Conservation (phyloP, 2,113 vertebrate species). For the Lasiurus borealis region DNA sequence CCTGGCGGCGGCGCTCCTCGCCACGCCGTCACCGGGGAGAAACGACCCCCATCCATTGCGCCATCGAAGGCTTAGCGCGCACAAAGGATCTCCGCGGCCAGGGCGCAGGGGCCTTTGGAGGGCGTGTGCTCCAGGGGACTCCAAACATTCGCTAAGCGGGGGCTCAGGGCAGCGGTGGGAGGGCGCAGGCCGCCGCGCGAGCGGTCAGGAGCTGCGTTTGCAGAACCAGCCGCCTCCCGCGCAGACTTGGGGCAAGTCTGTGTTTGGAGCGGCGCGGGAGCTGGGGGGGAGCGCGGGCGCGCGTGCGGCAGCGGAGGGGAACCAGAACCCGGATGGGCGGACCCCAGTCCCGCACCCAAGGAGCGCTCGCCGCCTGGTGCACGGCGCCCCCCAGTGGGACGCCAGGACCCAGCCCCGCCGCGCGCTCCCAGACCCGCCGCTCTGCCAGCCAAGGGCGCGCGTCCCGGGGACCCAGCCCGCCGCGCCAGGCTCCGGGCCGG, state of each 20-base stretch:
- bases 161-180: not conserved
- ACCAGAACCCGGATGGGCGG: not conserved
- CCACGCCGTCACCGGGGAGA: not conserved
- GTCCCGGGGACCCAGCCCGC: not conserved
- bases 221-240: accelerated
- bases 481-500: accelerated
- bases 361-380: not conserved
- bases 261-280: accelerated
- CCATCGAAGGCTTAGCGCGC: not conserved
- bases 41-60: not conserved
- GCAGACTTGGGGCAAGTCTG: not conserved
- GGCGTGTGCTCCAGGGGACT: not conserved
- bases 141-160: not conserved
- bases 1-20: not conserved
- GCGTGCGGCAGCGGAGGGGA: not conserved
- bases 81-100: not conserved
- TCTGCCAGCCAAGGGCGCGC: not conserved
- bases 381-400: not conserved
- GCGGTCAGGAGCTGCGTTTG: not conserved
- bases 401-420: not conserved
- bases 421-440: not conserved
- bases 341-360: not conserved
- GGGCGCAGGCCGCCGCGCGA: not conserved
- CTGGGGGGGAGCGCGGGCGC: no score
- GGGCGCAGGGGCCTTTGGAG: not conserved